Evolutionary conservation across 1,140 invertebrate species (phyloP), one percentile per base, ranked within the genome.

Genomic region (Rhyzopertha dominica): DNA sequence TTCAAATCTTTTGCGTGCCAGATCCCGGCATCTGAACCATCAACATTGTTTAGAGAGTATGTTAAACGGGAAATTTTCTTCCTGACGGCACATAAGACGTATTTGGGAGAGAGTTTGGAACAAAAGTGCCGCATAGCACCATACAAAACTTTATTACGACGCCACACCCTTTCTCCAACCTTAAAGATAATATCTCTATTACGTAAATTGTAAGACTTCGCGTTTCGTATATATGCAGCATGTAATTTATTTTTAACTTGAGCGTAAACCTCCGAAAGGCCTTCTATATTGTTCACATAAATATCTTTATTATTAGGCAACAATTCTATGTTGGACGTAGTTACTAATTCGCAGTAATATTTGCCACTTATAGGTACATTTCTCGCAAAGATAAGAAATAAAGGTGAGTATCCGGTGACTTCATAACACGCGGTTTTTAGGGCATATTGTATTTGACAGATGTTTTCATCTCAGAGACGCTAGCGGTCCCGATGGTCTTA

Each of bases 71-170:
- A 9, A 9, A 17, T 10, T 20, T 37, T 37, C 35, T 8, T 7
- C 13, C 8, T 9, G 9, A 8, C 16, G 8, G 35, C 5, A 8
- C 16, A 18, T 42, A 31, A 4, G 12, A 43, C 26, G 36, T 22
- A 51, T 34, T 47, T 47, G 2, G 49, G 49, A 2, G 43, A 20
- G n/a, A 51, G 24, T 31, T 51, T 51, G 1, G 38, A 29, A 14
- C 29, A 36, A 29, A 53, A 49, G 5, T 40, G 37, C 16, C 41
- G 43, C 2, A 10, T 5, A 1, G 40, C 26, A 35, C 35, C 38
- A 1, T 46, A 53, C 4, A 53, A 26, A 14, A 38, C 23, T n/a
- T 26, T 16, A 19, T 29, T 32, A 18, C 29, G 28, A 16, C 38
- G 28, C 48, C 47, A 24, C 26, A 39, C 14, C 29, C 23, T 30